A percentile compares a stretch with the other conserved stretches of the same genome.
Evolutionary conservation across 2,797 vertebrate genomes (phyloP).

Genomic region (Serranus cabrilla): DNA sequence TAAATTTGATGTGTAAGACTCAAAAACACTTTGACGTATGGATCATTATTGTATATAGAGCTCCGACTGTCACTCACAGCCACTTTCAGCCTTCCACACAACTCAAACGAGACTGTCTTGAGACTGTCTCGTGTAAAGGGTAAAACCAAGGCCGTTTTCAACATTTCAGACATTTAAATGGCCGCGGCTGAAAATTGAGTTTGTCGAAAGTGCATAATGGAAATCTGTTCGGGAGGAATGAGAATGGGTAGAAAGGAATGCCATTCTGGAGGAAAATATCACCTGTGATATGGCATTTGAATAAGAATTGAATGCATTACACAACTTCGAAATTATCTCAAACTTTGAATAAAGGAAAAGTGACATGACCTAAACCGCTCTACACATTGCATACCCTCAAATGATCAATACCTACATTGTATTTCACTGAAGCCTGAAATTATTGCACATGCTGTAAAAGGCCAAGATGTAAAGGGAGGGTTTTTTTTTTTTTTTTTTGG

Average conservation of each 20-base stretch:
- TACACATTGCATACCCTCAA: conserved; percentile 49
- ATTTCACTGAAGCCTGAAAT: conserved; percentile 81
- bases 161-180: conserved; percentile 67
- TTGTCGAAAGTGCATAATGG: conserved; percentile 68
- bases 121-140: conserved; percentile 55
- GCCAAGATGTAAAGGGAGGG: conserved; percentile 67
- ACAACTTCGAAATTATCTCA: conserved; percentile 69
- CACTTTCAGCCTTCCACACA: conserved; percentile 3
- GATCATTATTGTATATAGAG: conserved; percentile 2
- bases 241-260: conserved; percentile 62
- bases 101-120: conserved; percentile 17
- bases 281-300: conserved; percentile 74
- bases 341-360: conserved; percentile 72
- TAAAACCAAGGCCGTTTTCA: conserved; percentile 60
- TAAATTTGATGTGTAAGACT: background rate
- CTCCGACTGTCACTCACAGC: background rate
- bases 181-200: conserved; percentile 65
- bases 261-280: conserved; percentile 76
- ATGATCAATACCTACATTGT: conserved; percentile 72
- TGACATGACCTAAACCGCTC: conserved; percentile 56
- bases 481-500: conserved; percentile 48
- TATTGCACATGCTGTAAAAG: conserved; percentile 78
- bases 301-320: conserved; percentile 72
- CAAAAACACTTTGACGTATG: background rate
- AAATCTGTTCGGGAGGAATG: conserved; percentile 63